Base-by-base conservation (phyloP, 2,888 invertebrate species). In the Melikaiella ostensackeni region DNA sequence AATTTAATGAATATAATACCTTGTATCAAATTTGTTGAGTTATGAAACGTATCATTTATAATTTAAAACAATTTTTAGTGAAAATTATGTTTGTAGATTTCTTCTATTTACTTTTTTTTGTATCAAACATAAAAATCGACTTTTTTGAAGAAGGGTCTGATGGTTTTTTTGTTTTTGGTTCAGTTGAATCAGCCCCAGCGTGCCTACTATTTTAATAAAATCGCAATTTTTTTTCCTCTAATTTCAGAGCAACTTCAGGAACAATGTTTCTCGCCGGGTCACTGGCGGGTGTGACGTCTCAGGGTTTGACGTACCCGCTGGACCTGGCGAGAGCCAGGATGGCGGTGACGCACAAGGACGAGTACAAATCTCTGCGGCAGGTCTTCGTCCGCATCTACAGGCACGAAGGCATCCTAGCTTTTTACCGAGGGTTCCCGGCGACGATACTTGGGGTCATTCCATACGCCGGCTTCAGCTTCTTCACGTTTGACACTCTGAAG, bases 401-500 rank as follows among this genome's bases (percentile, higher is more conserved):
- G 21, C 94, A 95, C 61, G 98, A 98, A 92, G 98, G 98, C 0
- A 89, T 95, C 0, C 80, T 92, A 59, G 95, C 96, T 0, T 93
- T 98, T 77, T 98, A 97, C 90, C 93, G 96, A 83, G 99, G 99
- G 0, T 98, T 96, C 91, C 93, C 95, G 75, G 97, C 99, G 0
- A 98, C 99, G 0, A 94, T 99, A 75, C 91, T 98, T 27, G 99
- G 99, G 0, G 98, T 98, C 5, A 96, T 99, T 84, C 98, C 98
- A 0, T 99, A 99, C 92, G 98, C 99, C 0, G 99, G 99, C 5
- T 96, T 97, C 74, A 98, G 98, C 21, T 99, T 99, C 93, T 99
- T 96, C 92, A 99, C 98, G 0, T 99, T 98, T 90, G 99, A 99
- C 92, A 96, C 97, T 0, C 93, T 99, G 35, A 99, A 99, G 91